These are phyloP conservation scores for Chitala chitala DNA, from an alignment of 2,113 vertebrate species.

Conservation along the genomic window DNA sequence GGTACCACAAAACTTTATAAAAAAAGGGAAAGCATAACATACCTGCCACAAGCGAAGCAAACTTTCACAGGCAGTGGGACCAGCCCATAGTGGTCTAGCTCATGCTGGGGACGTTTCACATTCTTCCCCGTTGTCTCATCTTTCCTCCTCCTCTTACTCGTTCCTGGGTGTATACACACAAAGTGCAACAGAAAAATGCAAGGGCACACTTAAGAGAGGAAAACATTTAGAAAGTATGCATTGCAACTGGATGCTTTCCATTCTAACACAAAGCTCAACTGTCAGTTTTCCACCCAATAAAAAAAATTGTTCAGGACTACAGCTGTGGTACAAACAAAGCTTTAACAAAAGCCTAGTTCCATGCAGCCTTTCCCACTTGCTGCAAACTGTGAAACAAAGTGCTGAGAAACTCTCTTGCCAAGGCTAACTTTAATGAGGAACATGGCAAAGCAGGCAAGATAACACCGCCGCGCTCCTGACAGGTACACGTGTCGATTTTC, in stretches of 20 bases:
- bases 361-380: no score
- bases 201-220: no score
- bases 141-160: slow-evolving; percentile 91
- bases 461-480: background rate
- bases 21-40: background rate
- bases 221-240: no score
- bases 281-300: no score
- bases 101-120: slow-evolving; percentile 87
- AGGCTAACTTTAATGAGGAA: background rate
- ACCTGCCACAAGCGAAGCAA: slow-evolving; percentile 96
- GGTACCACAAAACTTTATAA: background rate
- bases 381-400: no score
- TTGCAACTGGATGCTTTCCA: no score
- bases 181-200: background rate
- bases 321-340: no score
- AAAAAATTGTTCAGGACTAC: no score
- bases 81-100: slow-evolving; percentile 89
- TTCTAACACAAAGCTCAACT: no score
- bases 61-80: slow-evolving; percentile 93
- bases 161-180: slow-evolving; percentile 64
- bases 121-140: slow-evolving; percentile 91
- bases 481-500: background rate
- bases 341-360: no score
- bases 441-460: background rate
- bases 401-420: no score